A percentile compares a stretch with the other conserved stretches of the same genome.
These are phyloP conservation scores for Vultur gryphus DNA, from an alignment of 2,797 vertebrate genomes.

Conservation along the genomic window DNA sequence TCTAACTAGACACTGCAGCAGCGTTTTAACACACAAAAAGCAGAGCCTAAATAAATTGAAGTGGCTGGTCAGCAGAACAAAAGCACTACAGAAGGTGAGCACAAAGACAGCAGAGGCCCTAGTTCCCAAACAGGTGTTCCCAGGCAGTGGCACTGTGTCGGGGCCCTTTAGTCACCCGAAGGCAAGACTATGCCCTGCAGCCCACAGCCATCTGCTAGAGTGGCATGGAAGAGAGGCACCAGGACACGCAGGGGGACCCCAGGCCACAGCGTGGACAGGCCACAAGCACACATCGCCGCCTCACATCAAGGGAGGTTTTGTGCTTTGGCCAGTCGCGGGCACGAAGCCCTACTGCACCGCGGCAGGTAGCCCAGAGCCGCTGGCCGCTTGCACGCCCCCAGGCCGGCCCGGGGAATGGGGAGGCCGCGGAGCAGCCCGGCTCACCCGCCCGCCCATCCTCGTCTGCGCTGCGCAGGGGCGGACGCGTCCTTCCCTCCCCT, in stretches of 20 bases:
- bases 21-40: not conserved
- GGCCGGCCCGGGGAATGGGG: not conserved
- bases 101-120: not conserved
- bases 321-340: not conserved
- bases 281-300: not conserved
- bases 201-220: too few relatives aligned
- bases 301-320: rapidly evolving
- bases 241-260: not conserved
- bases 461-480: not conserved
- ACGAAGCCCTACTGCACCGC: not conserved
- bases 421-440: not conserved
- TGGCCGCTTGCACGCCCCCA: not conserved
- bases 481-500: not conserved
- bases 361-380: not conserved
- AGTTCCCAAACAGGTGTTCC: not conserved
- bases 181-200: not conserved
- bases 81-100: not conserved
- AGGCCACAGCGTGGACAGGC: not conserved
- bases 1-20: not conserved
- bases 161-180: not conserved
- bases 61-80: not conserved
- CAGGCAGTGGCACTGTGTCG: not conserved
- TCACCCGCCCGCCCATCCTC: not conserved
- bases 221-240: rapidly evolving
- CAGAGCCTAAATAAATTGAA: not conserved